Percentiles rank a stretch among this genome's conserved stretches.
Evolutionary conservation across 2,113 vertebrate genomes (phyloP).

Genomic region (Donacobius atricapilla): DNA sequence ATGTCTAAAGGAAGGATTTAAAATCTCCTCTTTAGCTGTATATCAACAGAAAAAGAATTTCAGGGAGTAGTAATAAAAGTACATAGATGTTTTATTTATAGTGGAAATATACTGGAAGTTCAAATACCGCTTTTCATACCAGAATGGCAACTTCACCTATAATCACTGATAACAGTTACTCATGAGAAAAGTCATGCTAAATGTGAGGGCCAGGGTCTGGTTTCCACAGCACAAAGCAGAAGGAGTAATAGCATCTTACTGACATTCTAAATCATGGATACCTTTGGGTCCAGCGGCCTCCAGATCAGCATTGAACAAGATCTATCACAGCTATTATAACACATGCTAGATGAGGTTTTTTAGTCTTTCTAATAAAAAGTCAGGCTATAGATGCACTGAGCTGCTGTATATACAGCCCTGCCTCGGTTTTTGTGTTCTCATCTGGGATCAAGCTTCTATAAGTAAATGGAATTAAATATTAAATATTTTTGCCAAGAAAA

Average conservation of each 20-base stretch:
- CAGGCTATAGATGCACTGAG: neutral
- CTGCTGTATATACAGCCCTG: neutral
- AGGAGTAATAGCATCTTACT: neutral
- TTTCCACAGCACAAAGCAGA: neutral
- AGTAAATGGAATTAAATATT: slow-evolving; percentile 62
- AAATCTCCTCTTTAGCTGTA: neutral
- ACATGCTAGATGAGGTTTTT: neutral
- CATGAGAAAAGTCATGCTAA: neutral
- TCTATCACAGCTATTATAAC: neutral
- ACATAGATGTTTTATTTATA: neutral
- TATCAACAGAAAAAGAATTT: neutral
- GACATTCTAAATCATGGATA: neutral
- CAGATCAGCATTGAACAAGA: neutral
- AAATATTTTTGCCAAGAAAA: slow-evolving; percentile 41
- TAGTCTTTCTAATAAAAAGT: neutral
- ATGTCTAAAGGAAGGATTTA: neutral
- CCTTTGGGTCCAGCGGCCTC: neutral
- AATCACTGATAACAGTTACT: neutral
- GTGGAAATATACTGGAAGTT: neutral
- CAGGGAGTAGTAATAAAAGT: neutral
- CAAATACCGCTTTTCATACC: neutral
- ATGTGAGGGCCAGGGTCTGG: neutral
- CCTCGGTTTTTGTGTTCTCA: neutral
- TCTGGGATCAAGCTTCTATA: slow-evolving; percentile 6
- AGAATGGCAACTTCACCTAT: neutral